Conservation (phyloP, 2,888 invertebrate genomes). For the Amblyjoppa fuscipennis region DNA sequence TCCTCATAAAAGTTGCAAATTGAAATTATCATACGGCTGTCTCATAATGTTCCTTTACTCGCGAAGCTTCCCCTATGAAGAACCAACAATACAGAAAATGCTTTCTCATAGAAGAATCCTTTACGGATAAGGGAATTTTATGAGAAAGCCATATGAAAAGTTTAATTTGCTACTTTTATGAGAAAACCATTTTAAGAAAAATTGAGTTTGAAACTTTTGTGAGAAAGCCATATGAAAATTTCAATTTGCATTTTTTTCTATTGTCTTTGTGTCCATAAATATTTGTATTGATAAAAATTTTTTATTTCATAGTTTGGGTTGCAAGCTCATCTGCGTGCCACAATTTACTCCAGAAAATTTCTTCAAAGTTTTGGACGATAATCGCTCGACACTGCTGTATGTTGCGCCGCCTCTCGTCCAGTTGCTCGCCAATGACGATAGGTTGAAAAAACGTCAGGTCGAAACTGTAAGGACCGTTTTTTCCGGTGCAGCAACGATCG, state of each 20-base stretch:
- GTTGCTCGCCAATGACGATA: conserved; percentile 69
- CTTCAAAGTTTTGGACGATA: conserved; percentile 88
- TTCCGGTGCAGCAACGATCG: conserved; percentile 91
- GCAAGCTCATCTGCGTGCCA: conserved; percentile 89
- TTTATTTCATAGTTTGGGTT: conserved; percentile 85
- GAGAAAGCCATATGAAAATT: too few species aligned
- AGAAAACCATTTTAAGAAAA: too few species aligned
- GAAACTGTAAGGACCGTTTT: conserved; percentile 86
- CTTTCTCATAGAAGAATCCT: too few species aligned
- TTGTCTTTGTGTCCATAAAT: background rate
- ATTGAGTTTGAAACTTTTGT: too few species aligned
- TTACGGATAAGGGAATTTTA: too few species aligned
- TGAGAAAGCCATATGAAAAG: too few species aligned
- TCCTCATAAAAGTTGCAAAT: too few species aligned
- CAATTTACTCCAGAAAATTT: conserved; percentile 91
- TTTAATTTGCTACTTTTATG: too few species aligned
- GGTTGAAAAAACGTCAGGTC: conserved; percentile 87
- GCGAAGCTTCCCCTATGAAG: too few species aligned
- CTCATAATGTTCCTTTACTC: too few species aligned
- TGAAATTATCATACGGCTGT: too few species aligned
- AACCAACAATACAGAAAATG: too few species aligned
- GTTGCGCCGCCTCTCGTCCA: conserved; percentile 91
- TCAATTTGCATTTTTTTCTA: background rate
- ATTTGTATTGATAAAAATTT: background rate
- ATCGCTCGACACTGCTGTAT: conserved; percentile 89